phyloP scores from a whole-genome alignment of 2,113 vertebrate species.

The Chelonoidis abingdonii region DNA sequence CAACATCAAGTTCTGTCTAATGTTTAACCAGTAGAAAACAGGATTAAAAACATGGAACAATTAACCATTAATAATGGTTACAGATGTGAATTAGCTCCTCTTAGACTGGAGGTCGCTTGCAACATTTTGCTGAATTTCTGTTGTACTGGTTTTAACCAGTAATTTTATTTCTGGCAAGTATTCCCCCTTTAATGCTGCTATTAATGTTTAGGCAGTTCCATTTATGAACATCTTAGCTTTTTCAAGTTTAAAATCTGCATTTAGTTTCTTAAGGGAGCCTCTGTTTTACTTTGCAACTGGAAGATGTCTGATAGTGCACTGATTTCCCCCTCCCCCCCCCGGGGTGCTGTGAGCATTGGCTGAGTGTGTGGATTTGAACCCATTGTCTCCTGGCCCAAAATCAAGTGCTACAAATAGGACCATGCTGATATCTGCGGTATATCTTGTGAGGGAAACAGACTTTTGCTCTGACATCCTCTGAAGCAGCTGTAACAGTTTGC shows the following conservation, averaged over 20 bases:
- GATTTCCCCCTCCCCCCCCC: neutral
- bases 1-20: neutral
- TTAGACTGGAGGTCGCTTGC: neutral
- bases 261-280: neutral
- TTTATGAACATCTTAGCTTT: neutral
- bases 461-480: neutral
- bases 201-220: neutral
- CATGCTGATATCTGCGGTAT: neutral
- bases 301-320: rapidly evolving
- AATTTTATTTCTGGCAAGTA: neutral
- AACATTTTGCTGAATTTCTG: neutral
- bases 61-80: neutral
- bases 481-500: rapidly evolving
- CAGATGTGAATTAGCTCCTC: conserved; percentile 11
- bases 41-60: neutral
- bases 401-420: neutral
- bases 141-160: neutral
- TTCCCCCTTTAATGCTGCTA: neutral
- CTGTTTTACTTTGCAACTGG: neutral
- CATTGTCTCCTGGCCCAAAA: rapidly evolving
- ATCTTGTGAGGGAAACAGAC: neutral
- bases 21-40: neutral
- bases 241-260: neutral
- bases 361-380: neutral
- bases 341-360: neutral